phyloP scores from a whole-genome alignment of 2,113 vertebrate species.

The Ciconia stormi region DNA sequence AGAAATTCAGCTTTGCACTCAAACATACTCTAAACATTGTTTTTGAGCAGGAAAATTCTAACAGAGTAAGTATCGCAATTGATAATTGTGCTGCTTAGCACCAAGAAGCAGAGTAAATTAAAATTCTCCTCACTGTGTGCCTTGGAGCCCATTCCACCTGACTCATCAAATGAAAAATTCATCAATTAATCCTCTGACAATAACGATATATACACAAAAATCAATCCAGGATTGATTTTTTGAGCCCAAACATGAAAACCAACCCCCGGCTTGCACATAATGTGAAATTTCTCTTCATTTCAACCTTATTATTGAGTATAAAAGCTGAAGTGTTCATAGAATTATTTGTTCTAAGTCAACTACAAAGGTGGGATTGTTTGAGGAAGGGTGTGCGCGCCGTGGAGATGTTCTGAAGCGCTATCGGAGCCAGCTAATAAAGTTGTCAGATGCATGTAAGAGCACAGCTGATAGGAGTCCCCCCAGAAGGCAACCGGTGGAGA shows the following conservation, averaged over 20 bases:
- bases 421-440: slow-evolving; percentile 88
- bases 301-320: slow-evolving; percentile 79
- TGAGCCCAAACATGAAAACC: slow-evolving; percentile 78
- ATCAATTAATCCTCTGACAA: slow-evolving; percentile 90
- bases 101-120: slow-evolving; percentile 75
- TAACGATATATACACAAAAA: slow-evolving; percentile 85
- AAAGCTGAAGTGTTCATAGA: slow-evolving; percentile 76
- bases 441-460: slow-evolving; percentile 86
- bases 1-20: slow-evolving; percentile 11
- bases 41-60: slow-evolving; percentile 51
- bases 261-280: slow-evolving; percentile 72
- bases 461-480: slow-evolving; percentile 84
- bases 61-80: slow-evolving; percentile 54
- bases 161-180: slow-evolving; percentile 91
- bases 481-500: slow-evolving; percentile 82
- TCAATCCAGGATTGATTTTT: slow-evolving; percentile 87
- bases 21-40: not conserved
- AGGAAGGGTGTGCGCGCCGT: slow-evolving; percentile 56
- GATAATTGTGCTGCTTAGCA: slow-evolving; percentile 64
- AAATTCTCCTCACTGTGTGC: slow-evolving; percentile 81
- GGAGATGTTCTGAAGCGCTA: slow-evolving; percentile 63
- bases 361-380: slow-evolving; percentile 78
- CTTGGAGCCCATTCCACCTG: slow-evolving; percentile 74
- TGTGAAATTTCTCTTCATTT: slow-evolving; percentile 83
- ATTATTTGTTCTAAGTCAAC: slow-evolving; percentile 83